Conservation (phyloP, 1,140 invertebrate genomes). For the Drepana arcuata region DNA sequence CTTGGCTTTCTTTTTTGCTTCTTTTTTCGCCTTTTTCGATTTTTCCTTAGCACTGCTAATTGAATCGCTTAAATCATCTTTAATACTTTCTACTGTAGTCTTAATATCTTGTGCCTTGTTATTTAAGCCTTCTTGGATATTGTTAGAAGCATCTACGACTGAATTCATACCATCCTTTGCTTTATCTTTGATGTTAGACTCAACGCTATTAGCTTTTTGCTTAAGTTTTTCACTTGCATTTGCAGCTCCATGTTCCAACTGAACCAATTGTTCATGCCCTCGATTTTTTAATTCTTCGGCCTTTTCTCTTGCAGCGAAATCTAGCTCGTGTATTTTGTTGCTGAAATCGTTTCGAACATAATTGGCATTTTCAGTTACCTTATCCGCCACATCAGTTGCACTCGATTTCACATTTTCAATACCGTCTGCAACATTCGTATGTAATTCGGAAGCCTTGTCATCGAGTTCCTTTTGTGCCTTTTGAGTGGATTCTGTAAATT, state of each 20-base stretch:
- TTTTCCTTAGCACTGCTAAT: conserved; percentile 27
- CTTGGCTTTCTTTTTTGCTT: conserved; percentile 54
- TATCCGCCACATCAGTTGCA: conserved; percentile 26
- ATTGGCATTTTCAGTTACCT: conserved; percentile 21
- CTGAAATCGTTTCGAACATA: conserved; percentile 28
- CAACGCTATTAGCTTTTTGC: conserved; percentile 15
- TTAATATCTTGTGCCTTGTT: conserved; percentile 26
- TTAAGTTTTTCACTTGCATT: conserved; percentile 20
- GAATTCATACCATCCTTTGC: conserved; percentile 13
- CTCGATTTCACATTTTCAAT: conserved; percentile 34
- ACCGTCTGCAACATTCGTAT: conserved; percentile 26
- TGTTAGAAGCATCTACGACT: conserved; percentile 18
- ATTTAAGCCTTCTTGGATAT: conserved; percentile 23
- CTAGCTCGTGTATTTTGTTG: conserved; percentile 36
- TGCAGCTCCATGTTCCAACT: conserved; percentile 21
- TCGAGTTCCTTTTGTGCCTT: conserved; percentile 25
- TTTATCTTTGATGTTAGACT: conserved; percentile 12
- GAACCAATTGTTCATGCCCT: conserved; percentile 22
- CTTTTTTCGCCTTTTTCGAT: conserved; percentile 26
- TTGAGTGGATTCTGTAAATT: conserved; percentile 24
- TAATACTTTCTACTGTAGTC: conserved; percentile 20
- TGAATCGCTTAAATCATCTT: conserved; percentile 17
- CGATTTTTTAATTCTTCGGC: conserved; percentile 38
- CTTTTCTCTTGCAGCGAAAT: conserved; percentile 48
- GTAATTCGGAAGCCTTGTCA: conserved; percentile 22